Conservation (phyloP, 1,140 invertebrate species). For the Euwallacea similis region DNA sequence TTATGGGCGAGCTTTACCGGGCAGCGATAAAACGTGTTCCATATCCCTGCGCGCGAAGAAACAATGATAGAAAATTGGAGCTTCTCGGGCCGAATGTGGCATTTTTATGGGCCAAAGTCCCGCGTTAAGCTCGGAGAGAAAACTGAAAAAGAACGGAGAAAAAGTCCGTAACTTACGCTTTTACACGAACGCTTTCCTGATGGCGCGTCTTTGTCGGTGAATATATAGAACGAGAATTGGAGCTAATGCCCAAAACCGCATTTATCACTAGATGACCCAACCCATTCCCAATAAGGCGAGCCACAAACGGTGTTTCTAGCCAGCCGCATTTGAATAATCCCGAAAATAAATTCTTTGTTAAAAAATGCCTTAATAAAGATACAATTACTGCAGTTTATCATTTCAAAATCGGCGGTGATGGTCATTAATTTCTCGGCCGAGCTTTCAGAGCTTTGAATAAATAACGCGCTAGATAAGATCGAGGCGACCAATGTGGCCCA, state of each 20-base stretch:
- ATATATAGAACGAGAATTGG: too few species aligned
- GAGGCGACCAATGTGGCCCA: constrained; percentile 36
- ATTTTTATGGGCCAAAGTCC: too few species aligned
- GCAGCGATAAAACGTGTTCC: neutral
- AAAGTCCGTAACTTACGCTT: too few species aligned
- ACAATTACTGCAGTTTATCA: constrained; percentile 48
- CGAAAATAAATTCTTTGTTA: constrained; percentile 35
- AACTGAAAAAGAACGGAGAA: too few species aligned
- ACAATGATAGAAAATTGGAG: neutral
- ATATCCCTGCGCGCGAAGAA: neutral
- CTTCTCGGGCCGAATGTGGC: neutral
- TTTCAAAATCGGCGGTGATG: constrained; percentile 44
- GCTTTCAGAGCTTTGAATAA: constrained; percentile 46
- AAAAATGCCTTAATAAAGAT: constrained; percentile 47
- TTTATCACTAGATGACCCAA: neutral
- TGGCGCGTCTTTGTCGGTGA: too few species aligned
- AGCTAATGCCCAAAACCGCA: too few species aligned
- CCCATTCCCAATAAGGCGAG: neutral
- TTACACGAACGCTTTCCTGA: too few species aligned
- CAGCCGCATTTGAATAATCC: constrained; percentile 36
- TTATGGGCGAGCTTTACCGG: constrained; percentile 2
- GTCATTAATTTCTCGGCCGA: constrained; percentile 45
- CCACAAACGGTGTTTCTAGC: constrained; percentile 28
- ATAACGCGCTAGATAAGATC: constrained; percentile 45
- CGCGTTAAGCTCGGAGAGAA: too few species aligned